These are phyloP conservation scores for Passer domesticus DNA, from an alignment of 2,113 vertebrate genomes.

Conservation along the genomic window DNA sequence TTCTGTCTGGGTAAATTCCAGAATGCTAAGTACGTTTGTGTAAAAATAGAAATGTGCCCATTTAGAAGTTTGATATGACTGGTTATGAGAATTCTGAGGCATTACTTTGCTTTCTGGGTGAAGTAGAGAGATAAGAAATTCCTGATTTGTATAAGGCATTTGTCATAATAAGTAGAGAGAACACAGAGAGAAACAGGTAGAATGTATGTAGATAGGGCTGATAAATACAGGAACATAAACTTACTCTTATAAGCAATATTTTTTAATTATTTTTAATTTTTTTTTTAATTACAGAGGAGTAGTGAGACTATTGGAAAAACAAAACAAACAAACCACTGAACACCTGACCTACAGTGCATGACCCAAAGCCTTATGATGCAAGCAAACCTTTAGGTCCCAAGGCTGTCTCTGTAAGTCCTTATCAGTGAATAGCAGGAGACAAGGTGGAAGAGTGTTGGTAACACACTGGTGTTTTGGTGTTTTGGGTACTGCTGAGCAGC, in stretches of 20 bases:
- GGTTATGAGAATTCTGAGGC: neutral
- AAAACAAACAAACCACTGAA: neutral
- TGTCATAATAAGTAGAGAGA: neutral
- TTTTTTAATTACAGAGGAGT: neutral
- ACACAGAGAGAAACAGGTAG: neutral
- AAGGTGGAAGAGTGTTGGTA: neutral
- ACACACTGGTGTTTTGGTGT: accelerated
- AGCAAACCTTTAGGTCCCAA: neutral
- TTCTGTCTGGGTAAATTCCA: neutral
- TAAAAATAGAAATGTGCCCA: neutral
- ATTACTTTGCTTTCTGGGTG: neutral
- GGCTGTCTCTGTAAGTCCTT: neutral
- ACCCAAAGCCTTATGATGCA: neutral
- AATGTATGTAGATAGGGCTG: neutral
- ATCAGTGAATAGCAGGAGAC: neutral
- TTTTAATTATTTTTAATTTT: neutral
- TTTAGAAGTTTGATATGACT: neutral
- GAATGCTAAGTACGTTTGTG: neutral
- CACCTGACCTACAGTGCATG: neutral
- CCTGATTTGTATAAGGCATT: neutral
- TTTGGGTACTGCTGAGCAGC: neutral
- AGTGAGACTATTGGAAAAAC: neutral
- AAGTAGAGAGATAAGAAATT: neutral
- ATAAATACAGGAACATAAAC: neutral
- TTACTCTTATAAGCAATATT: neutral